Percentiles rank a stretch among this genome's conserved stretches.
Evolutionary conservation across 2,888 invertebrate species (phyloP).

Genomic region (Apodemia zela): DNA sequence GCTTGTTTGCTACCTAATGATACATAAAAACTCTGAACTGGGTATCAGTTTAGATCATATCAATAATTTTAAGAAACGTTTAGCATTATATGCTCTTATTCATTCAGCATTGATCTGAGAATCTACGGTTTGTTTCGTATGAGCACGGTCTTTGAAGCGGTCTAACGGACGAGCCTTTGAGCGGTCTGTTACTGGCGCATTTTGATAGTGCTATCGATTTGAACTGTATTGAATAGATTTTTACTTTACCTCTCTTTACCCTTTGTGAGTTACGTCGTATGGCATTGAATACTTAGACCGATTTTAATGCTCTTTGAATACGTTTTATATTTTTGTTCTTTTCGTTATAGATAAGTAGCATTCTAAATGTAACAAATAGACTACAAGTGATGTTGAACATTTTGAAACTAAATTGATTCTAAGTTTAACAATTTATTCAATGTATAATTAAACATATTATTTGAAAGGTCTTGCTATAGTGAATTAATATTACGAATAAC

Average conservation of each 20-base stretch:
- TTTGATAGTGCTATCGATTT: constrained; percentile 72
- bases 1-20: too few species aligned
- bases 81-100: background rate
- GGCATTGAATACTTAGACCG: background rate
- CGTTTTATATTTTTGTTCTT: background rate
- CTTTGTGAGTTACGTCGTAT: constrained; percentile 22
- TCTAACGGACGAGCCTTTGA: constrained; percentile 55
- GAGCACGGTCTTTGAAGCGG: constrained; percentile 63
- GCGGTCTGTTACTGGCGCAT: constrained; percentile 49
- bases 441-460: too few species aligned
- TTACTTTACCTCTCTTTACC: constrained; percentile 45
- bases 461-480: too few species aligned
- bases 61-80: background rate
- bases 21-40: too few species aligned
- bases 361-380: background rate
- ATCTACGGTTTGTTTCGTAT: constrained; percentile 56
- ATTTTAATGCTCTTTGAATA: background rate
- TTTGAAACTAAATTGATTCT: too few species aligned
- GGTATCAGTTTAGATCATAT: background rate
- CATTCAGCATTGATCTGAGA: background rate
- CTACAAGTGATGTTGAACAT: too few species aligned
- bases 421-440: too few species aligned
- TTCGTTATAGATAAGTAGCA: background rate
- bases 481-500: too few species aligned
- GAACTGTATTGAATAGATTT: constrained; percentile 58